Conservation (phyloP, 2,888 invertebrate species). For the Ferdinandea cuprea region DNA sequence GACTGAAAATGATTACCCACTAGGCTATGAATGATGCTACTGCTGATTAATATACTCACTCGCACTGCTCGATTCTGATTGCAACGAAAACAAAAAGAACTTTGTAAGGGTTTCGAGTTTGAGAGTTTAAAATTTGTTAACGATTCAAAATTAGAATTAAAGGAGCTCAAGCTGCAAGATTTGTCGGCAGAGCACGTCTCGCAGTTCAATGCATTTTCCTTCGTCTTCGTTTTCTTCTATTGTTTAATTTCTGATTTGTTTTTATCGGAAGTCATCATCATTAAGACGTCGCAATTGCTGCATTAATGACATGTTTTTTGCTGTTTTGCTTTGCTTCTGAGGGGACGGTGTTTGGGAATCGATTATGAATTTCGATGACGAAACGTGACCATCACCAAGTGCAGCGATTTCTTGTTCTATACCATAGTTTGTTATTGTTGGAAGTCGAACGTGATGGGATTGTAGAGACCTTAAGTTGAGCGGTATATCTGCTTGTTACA, state of each 20-base stretch:
- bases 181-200: conserved; percentile 16
- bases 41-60: not conserved
- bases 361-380: conserved; percentile 50
- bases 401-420: not conserved
- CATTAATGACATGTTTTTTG: conserved; percentile 60
- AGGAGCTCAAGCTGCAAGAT: conserved; percentile 4
- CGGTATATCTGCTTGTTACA: not conserved
- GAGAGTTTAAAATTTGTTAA: conserved; percentile 20
- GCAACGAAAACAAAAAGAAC: conserved; percentile 16
- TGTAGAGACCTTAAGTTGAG: conserved; percentile 28
- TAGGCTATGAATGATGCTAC: conserved; percentile 14
- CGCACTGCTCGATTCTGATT: conserved; percentile 11
- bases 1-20: conserved; percentile 15
- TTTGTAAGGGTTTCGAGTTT: conserved; percentile 5
- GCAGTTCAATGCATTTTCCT: not conserved
- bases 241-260: conserved; percentile 42
- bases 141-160: conserved; percentile 12
- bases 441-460: conserved; percentile 63
- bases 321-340: too few species aligned
- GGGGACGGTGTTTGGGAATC: conserved; percentile 28
- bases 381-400: conserved; percentile 62
- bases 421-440: conserved; percentile 35
- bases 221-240: conserved; percentile 9
- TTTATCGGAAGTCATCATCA: conserved; percentile 60
- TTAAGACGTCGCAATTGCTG: conserved; percentile 53